These are phyloP conservation scores for Euglossa dilemma DNA, from an alignment of 1,140 invertebrate genomes.

Conservation along the genomic window DNA sequence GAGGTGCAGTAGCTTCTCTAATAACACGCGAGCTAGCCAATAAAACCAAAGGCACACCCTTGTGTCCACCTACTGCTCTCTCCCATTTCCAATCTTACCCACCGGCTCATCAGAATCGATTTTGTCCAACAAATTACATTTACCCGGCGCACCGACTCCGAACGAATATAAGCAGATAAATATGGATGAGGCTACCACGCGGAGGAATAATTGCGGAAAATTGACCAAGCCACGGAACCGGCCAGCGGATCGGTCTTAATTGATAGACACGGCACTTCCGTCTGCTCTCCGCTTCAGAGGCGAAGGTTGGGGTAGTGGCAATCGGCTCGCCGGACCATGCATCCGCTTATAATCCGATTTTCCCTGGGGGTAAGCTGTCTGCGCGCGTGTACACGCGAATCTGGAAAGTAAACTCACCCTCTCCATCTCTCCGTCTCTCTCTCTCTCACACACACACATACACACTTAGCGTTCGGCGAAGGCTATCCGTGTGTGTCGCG, in stretches of 20 bases:
- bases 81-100: not conserved
- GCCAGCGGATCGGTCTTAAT: constrained; percentile 56
- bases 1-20: too few species aligned
- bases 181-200: constrained; percentile 26
- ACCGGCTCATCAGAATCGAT: constrained; percentile 1
- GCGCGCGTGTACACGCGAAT: constrained; percentile 68
- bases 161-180: constrained; percentile 37
- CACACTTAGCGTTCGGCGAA: constrained; percentile 42
- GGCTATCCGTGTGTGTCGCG: constrained; percentile 70
- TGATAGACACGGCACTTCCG: constrained; percentile 59
- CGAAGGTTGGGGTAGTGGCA: not conserved
- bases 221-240: constrained; percentile 33
- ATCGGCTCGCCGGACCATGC: constrained; percentile 53
- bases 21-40: not conserved
- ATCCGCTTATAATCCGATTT: constrained; percentile 73
- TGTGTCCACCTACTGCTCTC: too few species aligned
- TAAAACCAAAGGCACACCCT: not conserved
- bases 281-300: constrained; percentile 12
- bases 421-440: not conserved
- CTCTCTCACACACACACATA: not conserved
- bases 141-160: not conserved
- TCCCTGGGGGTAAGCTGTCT: constrained; percentile 70
- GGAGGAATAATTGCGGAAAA: constrained; percentile 45
- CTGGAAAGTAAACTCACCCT: constrained; percentile 71
- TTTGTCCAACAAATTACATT: constrained; percentile 2